A percentile compares a stretch with the other conserved stretches of the same genome.
phyloP scores from a whole-genome alignment of 1,140 invertebrate genomes.

The Lineus longissimus region DNA sequence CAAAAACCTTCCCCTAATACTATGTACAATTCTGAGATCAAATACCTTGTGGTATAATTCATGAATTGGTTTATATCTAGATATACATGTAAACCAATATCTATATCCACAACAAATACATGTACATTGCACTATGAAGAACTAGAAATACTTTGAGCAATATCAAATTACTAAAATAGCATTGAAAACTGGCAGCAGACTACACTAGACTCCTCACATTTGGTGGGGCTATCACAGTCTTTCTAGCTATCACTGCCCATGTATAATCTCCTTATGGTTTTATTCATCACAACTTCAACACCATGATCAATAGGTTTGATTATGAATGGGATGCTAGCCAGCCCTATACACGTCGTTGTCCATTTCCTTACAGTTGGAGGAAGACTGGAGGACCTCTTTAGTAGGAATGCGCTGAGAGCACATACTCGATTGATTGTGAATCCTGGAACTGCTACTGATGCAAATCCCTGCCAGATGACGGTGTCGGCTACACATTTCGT shows the following conservation, averaged over 20 bases:
- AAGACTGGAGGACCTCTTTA: slow-evolving; percentile 57
- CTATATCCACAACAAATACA: too few relatives aligned
- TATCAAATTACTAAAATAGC: too few relatives aligned
- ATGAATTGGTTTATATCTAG: too few relatives aligned
- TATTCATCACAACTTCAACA: slow-evolving; percentile 77
- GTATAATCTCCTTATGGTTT: slow-evolving; percentile 56
- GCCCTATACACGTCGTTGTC: slow-evolving; percentile 73
- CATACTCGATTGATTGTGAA: slow-evolving; percentile 87
- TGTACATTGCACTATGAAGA: too few relatives aligned
- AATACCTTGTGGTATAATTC: too few relatives aligned
- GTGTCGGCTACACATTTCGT: slow-evolving; percentile 70
- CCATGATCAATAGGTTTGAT: slow-evolving; percentile 82
- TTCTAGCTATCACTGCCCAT: background rate
- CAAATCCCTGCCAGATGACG: slow-evolving; percentile 86
- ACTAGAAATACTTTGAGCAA: too few relatives aligned
- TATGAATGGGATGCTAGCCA: slow-evolving; percentile 85
- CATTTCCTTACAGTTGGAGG: slow-evolving; percentile 60
- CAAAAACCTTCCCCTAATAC: too few relatives aligned
- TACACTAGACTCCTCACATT: too few relatives aligned
- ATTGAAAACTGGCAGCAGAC: too few relatives aligned
- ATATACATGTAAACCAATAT: too few relatives aligned
- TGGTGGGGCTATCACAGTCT: too few relatives aligned
- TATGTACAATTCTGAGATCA: too few relatives aligned
- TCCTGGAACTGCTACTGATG: slow-evolving; percentile 87
- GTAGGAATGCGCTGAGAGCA: slow-evolving; percentile 58